Evolutionary conservation across 2,113 vertebrate species (phyloP), one percentile per base, ranked within the genome.

Genomic region (Cettia cetti): DNA sequence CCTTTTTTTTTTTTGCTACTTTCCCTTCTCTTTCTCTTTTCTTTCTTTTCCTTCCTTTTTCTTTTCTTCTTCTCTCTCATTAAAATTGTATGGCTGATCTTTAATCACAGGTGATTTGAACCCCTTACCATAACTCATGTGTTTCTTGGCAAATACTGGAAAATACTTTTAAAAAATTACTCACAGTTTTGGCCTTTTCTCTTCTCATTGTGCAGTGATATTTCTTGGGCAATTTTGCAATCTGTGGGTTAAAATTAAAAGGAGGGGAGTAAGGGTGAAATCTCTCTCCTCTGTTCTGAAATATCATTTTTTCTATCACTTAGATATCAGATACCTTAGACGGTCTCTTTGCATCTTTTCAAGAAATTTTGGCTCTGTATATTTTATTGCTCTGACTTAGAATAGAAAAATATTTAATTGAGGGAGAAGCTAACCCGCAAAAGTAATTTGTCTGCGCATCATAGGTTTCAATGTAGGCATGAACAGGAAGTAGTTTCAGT

Each of bases 201-300:
- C 27, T 83, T 81, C 33, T 50, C 27, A 79, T 71, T 82, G 49
- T 68, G 61, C 70, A 82, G 27, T 95, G 74, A 75, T 64, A 78
- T 78, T 96, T 94, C 47, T 70, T 49, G 30, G 31, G 30, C 16
- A 89, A 90, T 95, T 95, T 92, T 91, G 44, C 17, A 50, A 71
- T 68, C 53, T 75, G 44, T 87, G 72, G 24, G 59, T 90, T 28
- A 64, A 84, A 87, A 84, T 60, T 64, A 49, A 78, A 92, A 91
- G 31, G 10, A 39, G 18, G 15, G 7, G 19, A 59, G 15, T 78
- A 81, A 69, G n/a, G 17, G 1, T 92, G 56, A 79, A 92, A 89
- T 60, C 13, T 45, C 28, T 60, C 16, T 68, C 22, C 2, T 54
- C 47, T 94, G 14, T 50, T 64, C 20, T 70, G n/a, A 91, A 86